Evolutionary conservation across 2,888 invertebrate genomes (phyloP).

Genomic region (Marasmarcha lunaedactyla): DNA sequence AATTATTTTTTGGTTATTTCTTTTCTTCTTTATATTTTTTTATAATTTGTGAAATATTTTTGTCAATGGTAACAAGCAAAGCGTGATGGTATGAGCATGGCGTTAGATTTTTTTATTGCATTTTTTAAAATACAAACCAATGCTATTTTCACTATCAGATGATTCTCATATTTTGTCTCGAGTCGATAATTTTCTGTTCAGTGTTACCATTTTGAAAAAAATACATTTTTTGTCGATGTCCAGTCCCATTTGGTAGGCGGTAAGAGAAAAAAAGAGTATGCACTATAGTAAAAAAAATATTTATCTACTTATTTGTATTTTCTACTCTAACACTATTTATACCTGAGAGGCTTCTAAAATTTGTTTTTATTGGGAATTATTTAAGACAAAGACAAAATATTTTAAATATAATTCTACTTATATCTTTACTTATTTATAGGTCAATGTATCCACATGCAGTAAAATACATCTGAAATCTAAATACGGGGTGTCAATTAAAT

Average conservation of each 20-base stretch:
- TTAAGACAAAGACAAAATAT: too few species aligned
- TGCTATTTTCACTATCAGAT: constrained; percentile 97
- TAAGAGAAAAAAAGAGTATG: constrained; percentile 61
- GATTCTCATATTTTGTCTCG: constrained; percentile 97
- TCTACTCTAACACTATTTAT: not conserved
- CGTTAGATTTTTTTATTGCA: constrained; percentile 29
- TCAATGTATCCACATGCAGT: too few species aligned
- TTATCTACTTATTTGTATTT: constrained; percentile 14
- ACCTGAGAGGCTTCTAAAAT: too few species aligned
- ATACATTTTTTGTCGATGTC: constrained; percentile 31
- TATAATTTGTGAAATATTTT: constrained; percentile 12
- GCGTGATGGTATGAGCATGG: constrained; percentile 38
- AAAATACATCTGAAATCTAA: too few species aligned
- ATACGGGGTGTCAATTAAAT: too few species aligned
- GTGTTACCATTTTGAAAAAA: constrained; percentile 29
- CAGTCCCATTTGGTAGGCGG: constrained; percentile 62
- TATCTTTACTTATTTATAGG: too few species aligned
- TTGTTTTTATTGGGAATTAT: too few species aligned
- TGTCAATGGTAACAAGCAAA: constrained; percentile 35
- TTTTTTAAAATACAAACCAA: constrained; percentile 78
- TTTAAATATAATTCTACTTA: too few species aligned
- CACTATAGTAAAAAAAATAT: constrained; percentile 42
- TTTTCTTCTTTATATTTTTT: constrained; percentile 16
- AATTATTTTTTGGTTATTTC: constrained; percentile 23
- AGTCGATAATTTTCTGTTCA: constrained; percentile 94